Base-by-base conservation (phyloP, 2,888 invertebrate species). In the Carcina quercana region DNA sequence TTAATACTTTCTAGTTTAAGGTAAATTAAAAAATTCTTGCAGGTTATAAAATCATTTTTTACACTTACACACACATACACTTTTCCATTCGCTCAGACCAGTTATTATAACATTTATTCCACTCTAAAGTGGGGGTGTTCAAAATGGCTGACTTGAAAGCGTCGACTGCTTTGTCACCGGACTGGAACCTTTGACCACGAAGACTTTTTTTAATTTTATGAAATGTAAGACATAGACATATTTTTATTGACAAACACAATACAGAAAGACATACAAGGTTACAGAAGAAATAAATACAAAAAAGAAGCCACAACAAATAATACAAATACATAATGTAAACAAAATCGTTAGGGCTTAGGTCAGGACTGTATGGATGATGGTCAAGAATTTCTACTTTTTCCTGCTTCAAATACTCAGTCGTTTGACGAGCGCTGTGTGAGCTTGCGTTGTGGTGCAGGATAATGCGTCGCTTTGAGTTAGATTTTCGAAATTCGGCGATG, bases 131-230 rank as follows among this genome's bases (percentile, higher is more conserved):
- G 19, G 35, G 28, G 37, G 42, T 25, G 28, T 37, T 35, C 40
- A 39, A 39, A 38, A 40, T 43, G 32, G 38, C 40, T 32, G 38
- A 38, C 28, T 38, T 37, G 30, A 33, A 37, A 35, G 35, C 35
- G 32, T 32, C 30, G 31, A 37, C 15, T 27, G 34, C 37, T 44
- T 41, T 34, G 40, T 41, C 37, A 35, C 32, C 27, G 28, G 27
- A 42, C 29, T 28, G 29, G 20, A 32, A 34, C 15, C 37, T 35
- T 34, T 37, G 35, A 35, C 35, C 33, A 29, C n/a, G n/a, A n/a
- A n/a, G n/a, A n/a, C 8, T 34, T 25, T 32, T 20, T 31, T 38
- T 40, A 32, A 37, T 37, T 35, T 37, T 36, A 17, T 28, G 37
- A 15, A 36, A 39, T 19, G 39, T 35, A 32, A 34, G 36, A n/a